These are phyloP conservation scores for Ischnus inquisitorius DNA, from an alignment of 2,888 invertebrate species.

Conservation along the genomic window DNA sequence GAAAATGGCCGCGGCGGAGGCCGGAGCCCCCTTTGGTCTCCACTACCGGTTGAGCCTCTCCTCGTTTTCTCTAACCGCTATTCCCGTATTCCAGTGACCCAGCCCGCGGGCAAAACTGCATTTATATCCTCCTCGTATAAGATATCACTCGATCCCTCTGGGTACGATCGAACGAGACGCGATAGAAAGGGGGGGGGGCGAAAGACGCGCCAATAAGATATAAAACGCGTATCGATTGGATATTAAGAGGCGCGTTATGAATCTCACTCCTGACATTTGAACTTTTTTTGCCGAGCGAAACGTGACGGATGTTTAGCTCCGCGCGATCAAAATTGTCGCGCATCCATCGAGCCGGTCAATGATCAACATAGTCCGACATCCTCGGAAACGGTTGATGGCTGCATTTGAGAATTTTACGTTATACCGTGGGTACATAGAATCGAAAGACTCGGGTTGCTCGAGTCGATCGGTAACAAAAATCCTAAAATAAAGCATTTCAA, in stretches of 20 bases:
- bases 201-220: background rate
- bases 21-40: background rate
- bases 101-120: conserved; percentile 13
- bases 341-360: background rate
- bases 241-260: background rate
- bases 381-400: background rate
- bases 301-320: background rate
- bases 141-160: conserved; percentile 28
- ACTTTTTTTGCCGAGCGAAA: background rate
- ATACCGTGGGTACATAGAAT: too few species aligned
- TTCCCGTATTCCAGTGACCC: conserved; percentile 27
- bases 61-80: conserved; percentile 1
- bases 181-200: background rate
- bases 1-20: conserved; percentile 15
- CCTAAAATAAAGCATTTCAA: too few species aligned
- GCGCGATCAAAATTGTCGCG: background rate
- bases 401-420: background rate
- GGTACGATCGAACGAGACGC: background rate
- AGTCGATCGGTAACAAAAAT: too few species aligned
- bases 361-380: background rate
- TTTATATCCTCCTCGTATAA: conserved; percentile 37
- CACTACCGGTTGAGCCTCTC: background rate
- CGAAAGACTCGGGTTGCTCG: too few species aligned
- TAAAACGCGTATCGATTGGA: background rate
- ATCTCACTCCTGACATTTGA: conserved; percentile 65